Percentiles rank a stretch among this genome's conserved stretches.
Evolutionary conservation across 1,140 invertebrate genomes (phyloP).

Genomic region (Riptortus pedestris): DNA sequence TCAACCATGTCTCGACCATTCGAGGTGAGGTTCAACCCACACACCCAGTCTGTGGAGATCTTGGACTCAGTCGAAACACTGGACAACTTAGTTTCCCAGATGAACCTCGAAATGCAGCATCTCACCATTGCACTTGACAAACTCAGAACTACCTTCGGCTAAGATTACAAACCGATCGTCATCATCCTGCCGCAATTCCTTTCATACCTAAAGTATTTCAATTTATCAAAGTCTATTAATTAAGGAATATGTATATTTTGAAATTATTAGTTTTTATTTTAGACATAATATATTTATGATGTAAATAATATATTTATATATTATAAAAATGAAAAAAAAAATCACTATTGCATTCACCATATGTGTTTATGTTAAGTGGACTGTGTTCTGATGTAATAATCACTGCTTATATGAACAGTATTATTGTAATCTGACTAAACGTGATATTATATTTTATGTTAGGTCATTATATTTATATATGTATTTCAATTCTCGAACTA

Average conservation of each 20-base stretch:
- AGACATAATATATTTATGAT: conserved; percentile 10
- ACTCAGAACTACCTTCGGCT: conserved; percentile 48
- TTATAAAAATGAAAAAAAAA: background rate
- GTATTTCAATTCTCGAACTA: background rate
- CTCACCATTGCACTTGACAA: conserved; percentile 73
- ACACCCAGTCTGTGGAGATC: conserved; percentile 88
- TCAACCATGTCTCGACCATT: conserved; percentile 78
- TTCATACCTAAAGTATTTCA: background rate
- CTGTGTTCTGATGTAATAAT: conserved; percentile 6
- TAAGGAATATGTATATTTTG: conserved; percentile 9
- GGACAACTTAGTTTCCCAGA: conserved; percentile 62
- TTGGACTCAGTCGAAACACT: conserved; percentile 78
- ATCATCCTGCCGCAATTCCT: background rate
- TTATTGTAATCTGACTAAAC: conserved; percentile 1
- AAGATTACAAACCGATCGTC: background rate
- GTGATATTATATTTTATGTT: conserved; percentile 13
- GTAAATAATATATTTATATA: conserved; percentile 15
- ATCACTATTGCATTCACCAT: background rate
- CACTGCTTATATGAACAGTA: conserved; percentile 8
- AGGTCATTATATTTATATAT: background rate
- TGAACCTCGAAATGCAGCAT: conserved; percentile 73
- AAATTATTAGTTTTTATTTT: background rate
- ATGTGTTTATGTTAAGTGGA: background rate
- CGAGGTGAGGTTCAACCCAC: conserved; percentile 92
- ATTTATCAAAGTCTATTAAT: conserved; percentile 1